Percentiles rank a stretch among this genome's conserved stretches.
These are phyloP conservation scores for Rostratula benghalensis DNA, from an alignment of 2,113 vertebrate species.

Conservation along the genomic window DNA sequence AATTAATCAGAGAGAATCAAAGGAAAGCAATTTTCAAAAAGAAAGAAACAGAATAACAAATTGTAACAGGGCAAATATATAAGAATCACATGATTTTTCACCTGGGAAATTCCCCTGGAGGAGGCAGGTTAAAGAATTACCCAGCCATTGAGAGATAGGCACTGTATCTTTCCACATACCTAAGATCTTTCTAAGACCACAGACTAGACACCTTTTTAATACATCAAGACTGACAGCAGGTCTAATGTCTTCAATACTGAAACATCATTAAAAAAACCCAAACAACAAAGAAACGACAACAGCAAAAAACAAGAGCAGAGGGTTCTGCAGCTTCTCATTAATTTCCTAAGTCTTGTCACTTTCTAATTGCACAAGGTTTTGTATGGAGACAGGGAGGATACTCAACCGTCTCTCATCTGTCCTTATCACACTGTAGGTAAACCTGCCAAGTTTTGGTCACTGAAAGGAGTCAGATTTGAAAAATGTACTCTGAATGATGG, in stretches of 20 bases:
- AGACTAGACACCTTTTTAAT: not conserved
- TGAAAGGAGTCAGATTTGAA: constrained; percentile 4
- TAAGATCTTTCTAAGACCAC: not conserved
- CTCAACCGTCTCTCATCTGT: not conserved
- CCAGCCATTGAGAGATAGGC: not conserved
- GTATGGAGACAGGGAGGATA: not conserved
- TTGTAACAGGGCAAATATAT: not conserved
- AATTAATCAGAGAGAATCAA: not conserved
- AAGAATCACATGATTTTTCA: not conserved
- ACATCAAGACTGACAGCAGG: not conserved
- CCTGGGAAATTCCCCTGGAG: not conserved
- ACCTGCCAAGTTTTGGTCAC: constrained; percentile 9
- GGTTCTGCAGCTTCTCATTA: not conserved
- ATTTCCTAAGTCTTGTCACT: not conserved
- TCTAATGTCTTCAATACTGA: not conserved
- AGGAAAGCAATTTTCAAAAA: not conserved
- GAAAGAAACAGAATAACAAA: not conserved
- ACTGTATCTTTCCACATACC: not conserved
- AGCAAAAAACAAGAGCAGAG: not conserved
- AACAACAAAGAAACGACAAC: not conserved
- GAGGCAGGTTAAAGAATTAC: not conserved
- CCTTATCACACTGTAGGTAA: constrained; percentile 22
- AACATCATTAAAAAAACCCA: not conserved
- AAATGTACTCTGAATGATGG: not conserved
- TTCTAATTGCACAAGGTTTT: not conserved